Percentiles rank a stretch among this genome's conserved stretches.
Evolutionary conservation across 2,797 vertebrate genomes (phyloP).

Genomic region (Discoglossus pictus): DNA sequence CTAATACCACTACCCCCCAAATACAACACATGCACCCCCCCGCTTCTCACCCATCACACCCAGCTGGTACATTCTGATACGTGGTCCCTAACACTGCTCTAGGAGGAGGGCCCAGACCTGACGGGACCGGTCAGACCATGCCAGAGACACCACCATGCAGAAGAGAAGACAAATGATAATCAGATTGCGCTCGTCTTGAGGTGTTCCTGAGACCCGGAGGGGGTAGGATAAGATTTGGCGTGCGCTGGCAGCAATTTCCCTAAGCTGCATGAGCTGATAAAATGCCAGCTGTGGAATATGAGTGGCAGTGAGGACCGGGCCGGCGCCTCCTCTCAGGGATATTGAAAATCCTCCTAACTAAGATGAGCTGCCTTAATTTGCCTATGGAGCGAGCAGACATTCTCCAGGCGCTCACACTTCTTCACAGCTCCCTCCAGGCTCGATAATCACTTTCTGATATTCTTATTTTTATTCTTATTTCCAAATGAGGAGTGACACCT

Average conservation of each 20-base stretch:
- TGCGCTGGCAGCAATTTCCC: conserved; percentile 88
- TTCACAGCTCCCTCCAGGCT: conserved; percentile 75
- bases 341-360: conserved; percentile 84
- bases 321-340: conserved; percentile 74
- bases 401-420: conserved; percentile 70
- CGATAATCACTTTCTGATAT: conserved; percentile 77
- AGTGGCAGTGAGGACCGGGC: conserved; percentile 69
- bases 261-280: conserved; percentile 80
- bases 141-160: conserved; percentile 63
- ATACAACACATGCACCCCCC: too few relatives aligned
- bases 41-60: too few relatives aligned
- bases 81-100: too few relatives aligned
- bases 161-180: conserved; percentile 79
- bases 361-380: conserved; percentile 84
- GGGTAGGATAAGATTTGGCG: conserved; percentile 70
- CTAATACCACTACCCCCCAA: too few relatives aligned
- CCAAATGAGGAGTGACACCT: conserved; percentile 39
- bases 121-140: conserved; percentile 22
- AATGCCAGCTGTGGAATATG: conserved; percentile 85
- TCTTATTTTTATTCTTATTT: conserved; percentile 52
- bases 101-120: too few relatives aligned
- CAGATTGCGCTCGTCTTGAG: conserved; percentile 74
- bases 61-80: too few relatives aligned
- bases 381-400: conserved; percentile 71
- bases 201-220: conserved; percentile 73